phyloP scores from a whole-genome alignment of 2,888 invertebrate genomes.

The Idaea straminata region DNA sequence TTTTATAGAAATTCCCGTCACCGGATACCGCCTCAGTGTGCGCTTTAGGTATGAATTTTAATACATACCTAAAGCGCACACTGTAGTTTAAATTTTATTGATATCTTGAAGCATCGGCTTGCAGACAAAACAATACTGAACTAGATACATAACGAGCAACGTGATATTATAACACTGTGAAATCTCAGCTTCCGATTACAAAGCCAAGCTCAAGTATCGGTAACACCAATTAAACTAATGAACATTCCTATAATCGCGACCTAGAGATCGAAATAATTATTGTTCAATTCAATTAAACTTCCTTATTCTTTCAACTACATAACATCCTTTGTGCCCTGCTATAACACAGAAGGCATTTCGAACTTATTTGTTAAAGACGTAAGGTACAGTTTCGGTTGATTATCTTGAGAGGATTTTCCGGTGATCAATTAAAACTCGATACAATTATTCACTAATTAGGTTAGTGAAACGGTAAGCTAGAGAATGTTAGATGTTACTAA shows the following conservation, averaged over 20 bases:
- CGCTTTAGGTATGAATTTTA: no score
- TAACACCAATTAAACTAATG: slow-evolving; percentile 30
- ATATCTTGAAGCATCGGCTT: no score
- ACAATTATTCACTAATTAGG: slow-evolving; percentile 21
- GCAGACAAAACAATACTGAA: neutral
- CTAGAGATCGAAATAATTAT: slow-evolving; percentile 26
- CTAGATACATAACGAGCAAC: neutral
- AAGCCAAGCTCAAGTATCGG: slow-evolving; percentile 22
- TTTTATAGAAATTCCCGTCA: no score
- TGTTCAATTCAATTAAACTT: slow-evolving; percentile 27
- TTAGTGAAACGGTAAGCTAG: slow-evolving; percentile 14
- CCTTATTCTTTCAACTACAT: neutral
- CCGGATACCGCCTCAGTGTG: no score
- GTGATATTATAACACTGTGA: neutral
- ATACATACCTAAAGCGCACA: no score
- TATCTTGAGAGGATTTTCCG: neutral
- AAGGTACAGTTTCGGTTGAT: neutral
- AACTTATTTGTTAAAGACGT: neutral
- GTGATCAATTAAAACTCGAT: slow-evolving; percentile 17
- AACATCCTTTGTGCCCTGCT: neutral
- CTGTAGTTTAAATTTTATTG: no score
- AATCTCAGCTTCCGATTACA: slow-evolving; percentile 17
- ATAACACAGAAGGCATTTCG: neutral
- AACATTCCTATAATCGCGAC: slow-evolving; percentile 25
- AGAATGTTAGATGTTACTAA: slow-evolving; percentile 20